Evolutionary conservation across 2,888 invertebrate genomes (phyloP).

Genomic region (Labia minor): DNA sequence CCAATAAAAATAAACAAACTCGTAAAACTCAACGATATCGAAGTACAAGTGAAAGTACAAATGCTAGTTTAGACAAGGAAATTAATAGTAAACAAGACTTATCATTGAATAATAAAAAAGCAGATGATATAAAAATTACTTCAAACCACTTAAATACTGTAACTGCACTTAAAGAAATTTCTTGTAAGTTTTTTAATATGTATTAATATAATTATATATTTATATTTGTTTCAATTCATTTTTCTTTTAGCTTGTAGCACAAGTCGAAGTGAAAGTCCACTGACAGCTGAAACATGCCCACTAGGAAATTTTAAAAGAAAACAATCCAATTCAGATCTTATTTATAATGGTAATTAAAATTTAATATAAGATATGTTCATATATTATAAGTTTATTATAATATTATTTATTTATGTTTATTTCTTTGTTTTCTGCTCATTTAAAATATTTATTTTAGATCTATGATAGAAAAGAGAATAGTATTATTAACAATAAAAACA

Average conservation of each 20-base stretch:
- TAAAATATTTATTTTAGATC: too few species aligned
- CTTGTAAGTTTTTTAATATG: constrained; percentile 15
- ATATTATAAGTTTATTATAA: neutral
- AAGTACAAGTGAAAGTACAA: constrained; percentile 13
- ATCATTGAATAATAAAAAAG: neutral
- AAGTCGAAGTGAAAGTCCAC: constrained; percentile 21
- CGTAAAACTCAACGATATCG: neutral
- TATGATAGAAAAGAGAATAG: too few species aligned
- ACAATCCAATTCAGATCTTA: constrained; percentile 15
- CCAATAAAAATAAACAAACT: constrained; percentile 21
- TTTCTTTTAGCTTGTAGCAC: neutral
- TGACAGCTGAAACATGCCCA: constrained; percentile 22
- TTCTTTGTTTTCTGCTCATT: too few species aligned
- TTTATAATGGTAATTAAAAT: too few species aligned
- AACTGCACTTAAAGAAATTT: neutral
- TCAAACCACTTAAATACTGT: neutral
- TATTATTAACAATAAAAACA: too few species aligned
- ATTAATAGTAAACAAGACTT: neutral
- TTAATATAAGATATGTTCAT: too few species aligned
- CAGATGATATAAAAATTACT: neutral
- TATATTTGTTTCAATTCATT: neutral
- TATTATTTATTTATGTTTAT: too few species aligned
- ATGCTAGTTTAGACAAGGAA: constrained; percentile 1
- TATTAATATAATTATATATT: neutral
- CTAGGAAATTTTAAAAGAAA: constrained; percentile 17